phyloP scores from a whole-genome alignment of 2,888 invertebrate genomes.

The Troides oblongomaculatus region DNA sequence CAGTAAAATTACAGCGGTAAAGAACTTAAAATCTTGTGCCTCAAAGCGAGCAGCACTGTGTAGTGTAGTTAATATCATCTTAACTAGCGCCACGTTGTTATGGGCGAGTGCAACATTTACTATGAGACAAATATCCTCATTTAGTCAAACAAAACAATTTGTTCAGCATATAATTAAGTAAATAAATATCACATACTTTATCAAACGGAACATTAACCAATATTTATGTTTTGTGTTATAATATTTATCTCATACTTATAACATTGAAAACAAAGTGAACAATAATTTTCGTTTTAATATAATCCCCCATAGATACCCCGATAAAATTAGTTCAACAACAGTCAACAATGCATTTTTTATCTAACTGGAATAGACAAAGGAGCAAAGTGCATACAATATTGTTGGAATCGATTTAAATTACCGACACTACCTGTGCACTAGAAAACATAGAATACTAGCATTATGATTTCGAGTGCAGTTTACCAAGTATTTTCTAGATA shows the following conservation, averaged over 20 bases:
- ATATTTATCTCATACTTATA: not conserved
- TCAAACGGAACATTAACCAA: too few relatives aligned
- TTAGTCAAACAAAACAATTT: too few relatives aligned
- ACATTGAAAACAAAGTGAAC: not conserved
- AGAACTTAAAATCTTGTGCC: too few relatives aligned
- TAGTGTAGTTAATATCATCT: too few relatives aligned
- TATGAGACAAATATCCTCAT: too few relatives aligned
- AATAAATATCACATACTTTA: too few relatives aligned
- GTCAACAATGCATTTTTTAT: conserved; percentile 46
- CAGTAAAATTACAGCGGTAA: too few relatives aligned
- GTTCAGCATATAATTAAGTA: too few relatives aligned
- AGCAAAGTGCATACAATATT: conserved; percentile 56
- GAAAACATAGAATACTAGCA: not conserved
- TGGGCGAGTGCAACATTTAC: too few relatives aligned
- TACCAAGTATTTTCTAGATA: not conserved
- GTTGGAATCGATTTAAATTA: conserved; percentile 70
- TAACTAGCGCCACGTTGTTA: too few relatives aligned
- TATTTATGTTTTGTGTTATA: too few relatives aligned
- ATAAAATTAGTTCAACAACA: conserved; percentile 53
- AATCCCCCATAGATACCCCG: conserved; percentile 36
- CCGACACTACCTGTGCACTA: conserved; percentile 41
- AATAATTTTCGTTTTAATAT: not conserved
- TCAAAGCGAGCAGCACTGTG: too few relatives aligned
- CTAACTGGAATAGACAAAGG: conserved; percentile 56
- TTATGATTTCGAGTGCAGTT: not conserved